Base-by-base conservation (phyloP, 2,888 invertebrate species). In the Steinernema carpocapsae region DNA sequence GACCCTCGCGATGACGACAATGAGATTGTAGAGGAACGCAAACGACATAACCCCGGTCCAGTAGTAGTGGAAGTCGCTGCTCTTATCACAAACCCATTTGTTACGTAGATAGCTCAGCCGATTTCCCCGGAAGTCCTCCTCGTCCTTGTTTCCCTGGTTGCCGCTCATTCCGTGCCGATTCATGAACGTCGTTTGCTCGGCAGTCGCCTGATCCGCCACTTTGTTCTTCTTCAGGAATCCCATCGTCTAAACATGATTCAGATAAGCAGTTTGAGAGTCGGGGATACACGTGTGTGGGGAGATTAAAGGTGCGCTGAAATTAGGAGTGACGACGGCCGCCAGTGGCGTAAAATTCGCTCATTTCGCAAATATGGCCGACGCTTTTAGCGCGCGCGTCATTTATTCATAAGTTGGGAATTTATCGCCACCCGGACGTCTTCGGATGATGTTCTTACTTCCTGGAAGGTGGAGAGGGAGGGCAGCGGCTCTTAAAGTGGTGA, bases 11-110 rank as follows among this genome's bases (percentile, higher is more conserved):
- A 95, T 92, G 80, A 95, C 93, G 88, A 95, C 93, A 72, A 95
- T 91, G 84, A 94, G 90, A 88, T 96, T 96, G 91, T 96, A 96
- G 71, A 95, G 91, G 78, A 95, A 93, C 51, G 94, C 93, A 85
- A 93, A 85, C 0, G 94, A 93, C 70, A 95, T 93, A 77, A 95
- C 90, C 79, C 92, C 92, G 83, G 95, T 90, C 95, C 95, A 96
- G 92, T 94, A 91, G 80, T 94, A 94, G 89, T 94, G 93, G 74
- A 92, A 91, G 46, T 92, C 92, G 75, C 92, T 90, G 0, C 93
- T 92, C 4, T 94, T 93, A 88, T 95, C 92, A 76, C 93, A 91
- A 52, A 92, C 91, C 51, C 51, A 51, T 19, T 51, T 51, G 12
- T 6, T 10, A 10, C 19, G 7, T 6, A 51, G 12, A 51, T 51